Evolutionary conservation across 2,888 invertebrate species (phyloP).

Genomic region (Anthophora plumipes): DNA sequence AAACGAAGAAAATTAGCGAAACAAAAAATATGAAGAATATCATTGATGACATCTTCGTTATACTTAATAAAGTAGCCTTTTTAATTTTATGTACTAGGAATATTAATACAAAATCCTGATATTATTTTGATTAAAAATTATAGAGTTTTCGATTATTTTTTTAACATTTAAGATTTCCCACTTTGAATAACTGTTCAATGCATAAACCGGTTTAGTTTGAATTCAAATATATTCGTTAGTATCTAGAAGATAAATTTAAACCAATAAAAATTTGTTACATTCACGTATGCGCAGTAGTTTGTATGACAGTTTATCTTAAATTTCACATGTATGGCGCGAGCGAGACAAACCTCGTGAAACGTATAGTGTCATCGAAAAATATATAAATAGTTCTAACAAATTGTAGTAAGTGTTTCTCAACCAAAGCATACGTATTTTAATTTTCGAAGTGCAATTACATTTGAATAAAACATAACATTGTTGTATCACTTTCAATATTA

Average conservation of each 20-base stretch:
- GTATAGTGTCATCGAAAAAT: conserved; percentile 28
- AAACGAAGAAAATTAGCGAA: not conserved
- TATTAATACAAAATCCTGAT: not conserved
- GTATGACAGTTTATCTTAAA: conserved; percentile 11
- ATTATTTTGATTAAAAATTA: not conserved
- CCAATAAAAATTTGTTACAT: conserved; percentile 19
- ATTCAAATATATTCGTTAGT: conserved; percentile 70
- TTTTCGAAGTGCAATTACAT: not conserved
- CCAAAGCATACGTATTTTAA: not conserved
- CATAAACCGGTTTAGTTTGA: conserved; percentile 22
- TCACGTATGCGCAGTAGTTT: conserved; percentile 1
- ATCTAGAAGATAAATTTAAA: conserved; percentile 26
- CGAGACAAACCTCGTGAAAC: conserved; percentile 56
- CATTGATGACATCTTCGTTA: not conserved
- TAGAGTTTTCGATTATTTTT: not conserved
- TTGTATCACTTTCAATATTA: conserved; percentile 30
- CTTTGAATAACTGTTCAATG: not conserved
- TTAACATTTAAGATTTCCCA: not conserved
- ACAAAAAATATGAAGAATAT: conserved; percentile 15
- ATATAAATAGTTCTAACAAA: conserved; percentile 39
- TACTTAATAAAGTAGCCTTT: not conserved
- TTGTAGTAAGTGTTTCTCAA: conserved; percentile 49
- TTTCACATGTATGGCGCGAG: conserved; percentile 55
- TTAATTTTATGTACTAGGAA: not conserved
- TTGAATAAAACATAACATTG: not conserved